These are phyloP conservation scores for Calidris pygmaea DNA, from an alignment of 2,113 vertebrate species.

Conservation along the genomic window DNA sequence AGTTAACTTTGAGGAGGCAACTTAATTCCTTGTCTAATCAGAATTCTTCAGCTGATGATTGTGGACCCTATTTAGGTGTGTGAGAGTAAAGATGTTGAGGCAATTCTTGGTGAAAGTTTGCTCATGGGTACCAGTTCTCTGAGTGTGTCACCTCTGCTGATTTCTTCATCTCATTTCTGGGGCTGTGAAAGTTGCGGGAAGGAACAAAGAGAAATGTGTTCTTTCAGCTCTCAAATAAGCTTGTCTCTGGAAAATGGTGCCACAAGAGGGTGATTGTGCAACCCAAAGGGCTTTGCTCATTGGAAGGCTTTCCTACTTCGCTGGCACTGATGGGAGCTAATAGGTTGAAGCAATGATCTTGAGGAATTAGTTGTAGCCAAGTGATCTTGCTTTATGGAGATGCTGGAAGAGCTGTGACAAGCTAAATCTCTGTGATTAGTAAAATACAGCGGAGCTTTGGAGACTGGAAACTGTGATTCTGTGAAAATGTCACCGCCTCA, in stretches of 20 bases:
- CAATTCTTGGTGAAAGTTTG: neutral
- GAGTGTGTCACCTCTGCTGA: neutral
- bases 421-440: neutral
- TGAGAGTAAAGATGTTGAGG: neutral
- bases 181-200: neutral
- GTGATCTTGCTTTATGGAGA: neutral
- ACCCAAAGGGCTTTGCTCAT: neutral
- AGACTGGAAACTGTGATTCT: neutral
- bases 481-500: neutral
- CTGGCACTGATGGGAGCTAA: neutral
- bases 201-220: neutral
- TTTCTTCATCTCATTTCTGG: neutral
- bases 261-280: neutral
- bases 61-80: neutral
- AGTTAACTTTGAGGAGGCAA: neutral
- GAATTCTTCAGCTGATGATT: neutral
- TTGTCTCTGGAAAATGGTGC: neutral
- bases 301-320: neutral
- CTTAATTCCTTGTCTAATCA: neutral
- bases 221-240: neutral
- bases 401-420: neutral
- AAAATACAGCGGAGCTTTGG: neutral
- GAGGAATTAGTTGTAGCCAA: neutral
- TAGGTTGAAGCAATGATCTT: neutral
- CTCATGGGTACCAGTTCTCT: neutral